These are phyloP conservation scores for Chrysopilus asiliformis DNA, from an alignment of 2,888 invertebrate genomes.

Conservation along the genomic window DNA sequence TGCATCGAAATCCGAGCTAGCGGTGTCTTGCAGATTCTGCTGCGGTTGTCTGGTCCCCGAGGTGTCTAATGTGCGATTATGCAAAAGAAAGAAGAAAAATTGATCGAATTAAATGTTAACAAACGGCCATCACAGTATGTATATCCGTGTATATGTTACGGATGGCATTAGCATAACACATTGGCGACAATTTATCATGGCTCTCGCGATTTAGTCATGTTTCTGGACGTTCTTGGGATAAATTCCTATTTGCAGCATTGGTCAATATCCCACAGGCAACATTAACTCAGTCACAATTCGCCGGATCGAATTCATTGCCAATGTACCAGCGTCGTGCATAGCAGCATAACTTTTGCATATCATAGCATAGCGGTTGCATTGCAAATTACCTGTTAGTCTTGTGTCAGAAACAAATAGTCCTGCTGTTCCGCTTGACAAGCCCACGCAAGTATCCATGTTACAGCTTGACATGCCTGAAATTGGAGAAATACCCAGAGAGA, in stretches of 20 bases:
- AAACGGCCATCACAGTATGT: not conserved
- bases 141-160: not conserved
- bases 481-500: too few species aligned
- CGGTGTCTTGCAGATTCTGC: not conserved
- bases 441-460: constrained; percentile 35
- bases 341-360: too few species aligned
- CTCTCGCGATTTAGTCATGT: too few species aligned
- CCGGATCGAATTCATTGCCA: too few species aligned
- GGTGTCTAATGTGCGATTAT: constrained; percentile 3
- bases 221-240: too few species aligned
- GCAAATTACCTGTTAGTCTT: constrained; percentile 29
- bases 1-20: constrained; percentile 12
- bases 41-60: constrained; percentile 4
- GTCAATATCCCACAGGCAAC: too few species aligned
- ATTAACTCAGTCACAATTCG: too few species aligned
- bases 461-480: constrained; percentile 27
- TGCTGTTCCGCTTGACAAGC: constrained; percentile 35
- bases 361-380: too few species aligned
- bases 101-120: not conserved
- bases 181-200: too few species aligned
- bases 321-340: too few species aligned
- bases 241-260: too few species aligned
- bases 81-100: not conserved
- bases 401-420: constrained; percentile 23
- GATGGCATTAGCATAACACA: too few species aligned